phyloP scores from a whole-genome alignment of 2,113 vertebrate genomes.

The Amblyornis subalaris region DNA sequence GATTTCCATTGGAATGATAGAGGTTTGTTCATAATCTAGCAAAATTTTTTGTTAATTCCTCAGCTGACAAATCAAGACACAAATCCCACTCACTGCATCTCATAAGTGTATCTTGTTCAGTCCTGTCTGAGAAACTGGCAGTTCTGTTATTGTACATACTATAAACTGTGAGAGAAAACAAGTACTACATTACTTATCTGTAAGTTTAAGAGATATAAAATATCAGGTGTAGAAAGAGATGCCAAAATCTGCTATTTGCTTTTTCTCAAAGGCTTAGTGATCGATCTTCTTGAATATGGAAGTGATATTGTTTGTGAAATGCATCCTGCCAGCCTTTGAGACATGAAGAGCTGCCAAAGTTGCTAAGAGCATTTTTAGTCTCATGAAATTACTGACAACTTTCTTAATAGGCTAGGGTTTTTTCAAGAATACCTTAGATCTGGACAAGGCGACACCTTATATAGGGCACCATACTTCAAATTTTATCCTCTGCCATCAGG shows the following conservation, averaged over 20 bases:
- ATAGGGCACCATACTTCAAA: neutral
- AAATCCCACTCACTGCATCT: neutral
- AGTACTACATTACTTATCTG: neutral
- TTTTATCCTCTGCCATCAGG: neutral
- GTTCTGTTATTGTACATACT: neutral
- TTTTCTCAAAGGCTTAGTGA: neutral
- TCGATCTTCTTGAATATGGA: neutral
- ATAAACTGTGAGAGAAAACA: neutral
- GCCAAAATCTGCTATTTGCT: neutral
- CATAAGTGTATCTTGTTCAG: neutral
- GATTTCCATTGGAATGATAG: neutral
- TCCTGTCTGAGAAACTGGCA: neutral
- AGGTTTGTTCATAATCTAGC: neutral
- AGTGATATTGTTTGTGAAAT: neutral
- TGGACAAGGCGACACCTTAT: neutral
- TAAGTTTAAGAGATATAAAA: neutral
- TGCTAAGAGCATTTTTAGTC: neutral
- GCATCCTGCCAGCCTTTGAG: neutral
- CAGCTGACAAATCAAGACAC: neutral
- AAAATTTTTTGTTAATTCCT: neutral
- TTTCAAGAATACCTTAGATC: neutral
- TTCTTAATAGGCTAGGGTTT: neutral
- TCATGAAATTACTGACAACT: neutral
- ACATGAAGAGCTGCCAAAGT: neutral
- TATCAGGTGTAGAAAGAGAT: neutral